Base-by-base conservation (phyloP, 2,888 invertebrate genomes). In the Nomada fabriciana region DNA sequence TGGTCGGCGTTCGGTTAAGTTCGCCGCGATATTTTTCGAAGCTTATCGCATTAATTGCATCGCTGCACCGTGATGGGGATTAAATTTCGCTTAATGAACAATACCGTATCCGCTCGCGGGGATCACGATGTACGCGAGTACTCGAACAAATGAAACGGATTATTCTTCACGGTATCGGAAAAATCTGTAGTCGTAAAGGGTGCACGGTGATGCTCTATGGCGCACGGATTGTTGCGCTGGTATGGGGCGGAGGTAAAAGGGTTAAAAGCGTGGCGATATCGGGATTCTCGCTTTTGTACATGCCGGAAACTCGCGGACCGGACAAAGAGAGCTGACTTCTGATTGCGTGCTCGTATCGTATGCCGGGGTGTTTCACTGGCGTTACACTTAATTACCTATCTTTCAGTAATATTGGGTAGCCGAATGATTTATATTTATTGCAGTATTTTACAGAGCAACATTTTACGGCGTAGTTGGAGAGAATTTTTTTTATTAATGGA, bases 11-110 rank as follows among this genome's bases (percentile, higher is more conserved):
- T 65, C 74, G 83, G 76, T 84, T 88, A 84, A 88, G 86, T 88
- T 88, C 50, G 64, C 84, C 64, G 59, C 77, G 76, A 74, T 82
- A 84, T 86, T 87, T 86, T 86, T 88, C 80, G 75, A 82, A 50
- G 82, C 79, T 88, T 87, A 86, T 88, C 86, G 86, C 78, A 76
- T 86, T 88, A 86, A 87, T 87, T 86, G 86, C 87, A 59, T 61
- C 64, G 76, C 80, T 67, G 76, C 64, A 64, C 72, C 85, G 61
- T 63, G 80, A 76, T 75, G 64, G 72, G 69, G 81, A 85, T 87
- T 86, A 80, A 88, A 86, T 84, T 86, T 80, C 76, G 82, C 71
- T 82, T 88, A 85, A 87, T 73, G 84, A 88, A 87, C 80, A 73
- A 81, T 77, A 60, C 68, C 64, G 65, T 47, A 52, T 47, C 29